phyloP scores from a whole-genome alignment of 2,797 vertebrate species.

The Cuculus canorus region DNA sequence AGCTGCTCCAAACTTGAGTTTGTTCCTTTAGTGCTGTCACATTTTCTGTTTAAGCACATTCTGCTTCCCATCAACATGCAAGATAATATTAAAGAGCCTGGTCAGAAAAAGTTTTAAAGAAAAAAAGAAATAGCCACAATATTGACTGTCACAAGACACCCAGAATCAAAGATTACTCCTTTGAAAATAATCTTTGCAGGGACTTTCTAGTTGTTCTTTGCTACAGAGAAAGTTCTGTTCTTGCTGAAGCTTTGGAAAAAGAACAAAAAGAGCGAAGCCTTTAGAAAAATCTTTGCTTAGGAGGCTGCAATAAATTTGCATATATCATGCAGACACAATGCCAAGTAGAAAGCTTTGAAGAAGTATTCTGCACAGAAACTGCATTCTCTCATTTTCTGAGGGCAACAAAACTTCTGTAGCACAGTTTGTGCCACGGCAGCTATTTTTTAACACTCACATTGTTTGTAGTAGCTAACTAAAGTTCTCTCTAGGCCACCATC shows the following conservation, averaged over 20 bases:
- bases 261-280: conserved; percentile 9
- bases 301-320: conserved; percentile 29
- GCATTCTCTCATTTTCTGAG: background rate
- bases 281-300: conserved; percentile 28
- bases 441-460: conserved; percentile 8
- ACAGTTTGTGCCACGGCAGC: background rate
- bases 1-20: background rate
- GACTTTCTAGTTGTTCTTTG: background rate
- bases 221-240: conserved; percentile 44
- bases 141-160: background rate
- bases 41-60: background rate
- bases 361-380: background rate
- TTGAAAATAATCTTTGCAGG: conserved; percentile 39
- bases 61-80: background rate
- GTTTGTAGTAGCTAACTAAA: conserved; percentile 11
- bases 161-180: conserved; percentile 5
- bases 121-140: background rate
- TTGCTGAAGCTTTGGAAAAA: conserved; percentile 11
- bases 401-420: background rate
- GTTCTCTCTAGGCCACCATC: conserved; percentile 54
- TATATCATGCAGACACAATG: background rate
- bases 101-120: background rate
- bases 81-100: background rate
- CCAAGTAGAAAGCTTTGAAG: conserved; percentile 29
- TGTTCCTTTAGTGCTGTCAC: background rate